A percentile compares a stretch with the other conserved stretches of the same genome.
Evolutionary conservation across 2,113 vertebrate species (phyloP).

Genomic region (Stictonetta naevosa): DNA sequence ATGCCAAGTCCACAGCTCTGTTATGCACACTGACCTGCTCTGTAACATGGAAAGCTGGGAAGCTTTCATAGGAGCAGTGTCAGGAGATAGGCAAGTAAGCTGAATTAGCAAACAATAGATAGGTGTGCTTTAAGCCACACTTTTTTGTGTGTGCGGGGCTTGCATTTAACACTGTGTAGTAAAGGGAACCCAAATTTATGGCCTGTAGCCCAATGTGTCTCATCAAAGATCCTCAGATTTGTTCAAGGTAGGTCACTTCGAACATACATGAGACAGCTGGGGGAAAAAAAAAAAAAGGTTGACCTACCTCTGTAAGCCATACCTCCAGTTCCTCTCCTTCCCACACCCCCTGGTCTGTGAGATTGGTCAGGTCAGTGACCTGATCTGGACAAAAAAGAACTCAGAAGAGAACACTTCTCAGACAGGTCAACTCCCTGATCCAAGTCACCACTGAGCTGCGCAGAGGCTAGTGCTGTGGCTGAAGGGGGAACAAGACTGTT

Average conservation of each 20-base stretch:
- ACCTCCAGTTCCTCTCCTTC: background rate
- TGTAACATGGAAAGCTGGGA: background rate
- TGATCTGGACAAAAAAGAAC: background rate
- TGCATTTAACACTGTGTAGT: background rate
- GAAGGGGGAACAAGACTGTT: background rate
- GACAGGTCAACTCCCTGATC: background rate
- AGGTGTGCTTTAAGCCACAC: background rate
- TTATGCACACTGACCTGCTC: fast-evolving
- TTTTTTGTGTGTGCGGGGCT: background rate
- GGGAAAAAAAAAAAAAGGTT: background rate
- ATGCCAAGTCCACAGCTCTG: background rate
- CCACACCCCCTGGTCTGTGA: fast-evolving
- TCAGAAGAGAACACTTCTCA: background rate
- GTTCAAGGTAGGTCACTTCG: background rate
- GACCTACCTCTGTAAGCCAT: background rate
- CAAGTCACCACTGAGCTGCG: background rate
- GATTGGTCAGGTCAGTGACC: background rate
- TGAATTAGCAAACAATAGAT: background rate
- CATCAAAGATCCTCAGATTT: background rate
- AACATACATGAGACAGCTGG: background rate
- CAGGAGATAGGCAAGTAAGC: background rate
- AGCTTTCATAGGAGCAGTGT: background rate
- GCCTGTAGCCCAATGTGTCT: background rate
- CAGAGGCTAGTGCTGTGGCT: background rate
- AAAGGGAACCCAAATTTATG: background rate